phyloP scores from a whole-genome alignment of 2,797 vertebrate genomes.

The Discoglossus pictus region DNA sequence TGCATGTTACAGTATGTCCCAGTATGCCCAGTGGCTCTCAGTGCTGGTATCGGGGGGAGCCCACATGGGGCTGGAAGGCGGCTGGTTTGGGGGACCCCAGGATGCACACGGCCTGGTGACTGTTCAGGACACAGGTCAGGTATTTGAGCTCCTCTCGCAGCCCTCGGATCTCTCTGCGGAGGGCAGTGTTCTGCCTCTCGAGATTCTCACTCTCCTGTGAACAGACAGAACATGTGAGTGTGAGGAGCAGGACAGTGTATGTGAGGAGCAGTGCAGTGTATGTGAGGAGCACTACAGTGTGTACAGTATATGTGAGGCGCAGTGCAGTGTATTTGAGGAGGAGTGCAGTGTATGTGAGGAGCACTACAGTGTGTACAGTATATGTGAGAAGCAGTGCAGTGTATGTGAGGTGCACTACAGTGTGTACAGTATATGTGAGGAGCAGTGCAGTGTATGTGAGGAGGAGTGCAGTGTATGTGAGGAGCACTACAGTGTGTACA shows the following conservation, averaged over 20 bases:
- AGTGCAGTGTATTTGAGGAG: no score
- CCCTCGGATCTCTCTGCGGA: conserved; percentile 92
- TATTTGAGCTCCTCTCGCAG: conserved; percentile 92
- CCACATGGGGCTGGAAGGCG: conserved; percentile 76
- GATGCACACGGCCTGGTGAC: conserved; percentile 88
- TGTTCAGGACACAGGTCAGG: conserved; percentile 85
- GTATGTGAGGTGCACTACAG: neutral
- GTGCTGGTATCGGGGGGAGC: conserved; percentile 88
- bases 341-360: neutral
- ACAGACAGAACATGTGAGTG: conserved; percentile 25
- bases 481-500: neutral
- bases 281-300: neutral
- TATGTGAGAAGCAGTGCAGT: neutral
- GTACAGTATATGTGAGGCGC: neutral
- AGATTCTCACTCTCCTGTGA: conserved; percentile 91
- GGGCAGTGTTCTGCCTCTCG: conserved; percentile 89
- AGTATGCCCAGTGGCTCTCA: conserved; percentile 61
- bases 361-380: neutral
- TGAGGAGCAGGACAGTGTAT: no score
- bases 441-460: no score
- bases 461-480: neutral
- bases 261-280: no score
- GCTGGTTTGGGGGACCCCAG: conserved; percentile 77
- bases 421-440: neutral
- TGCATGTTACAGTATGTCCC: conserved; percentile 7